Conservation (phyloP, 2,888 invertebrate genomes). For the Lasioglossum oenotherae region DNA sequence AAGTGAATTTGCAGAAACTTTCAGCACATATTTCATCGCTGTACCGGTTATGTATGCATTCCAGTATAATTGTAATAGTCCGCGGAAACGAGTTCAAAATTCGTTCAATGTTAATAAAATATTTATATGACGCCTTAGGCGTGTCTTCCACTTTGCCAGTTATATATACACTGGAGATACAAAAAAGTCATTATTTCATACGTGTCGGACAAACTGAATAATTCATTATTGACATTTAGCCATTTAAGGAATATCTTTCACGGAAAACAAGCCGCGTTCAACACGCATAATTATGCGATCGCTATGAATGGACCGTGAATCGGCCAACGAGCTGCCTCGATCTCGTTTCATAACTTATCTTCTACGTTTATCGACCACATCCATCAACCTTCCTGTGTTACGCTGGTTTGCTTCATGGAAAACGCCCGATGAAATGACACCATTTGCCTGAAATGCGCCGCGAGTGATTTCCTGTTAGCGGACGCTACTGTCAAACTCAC, state of each 20-base stretch:
- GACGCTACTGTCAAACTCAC: slow-evolving; percentile 39
- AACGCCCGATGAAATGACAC: slow-evolving; percentile 5
- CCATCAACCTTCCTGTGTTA: neutral
- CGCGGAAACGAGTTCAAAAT: neutral
- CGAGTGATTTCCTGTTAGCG: slow-evolving; percentile 30
- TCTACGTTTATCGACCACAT: slow-evolving; percentile 7
- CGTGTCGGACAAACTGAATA: neutral
- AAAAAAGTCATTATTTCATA: neutral
- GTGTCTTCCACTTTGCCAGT: neutral
- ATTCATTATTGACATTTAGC: neutral
- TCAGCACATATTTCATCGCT: neutral
- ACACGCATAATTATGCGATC: neutral
- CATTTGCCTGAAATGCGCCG: slow-evolving; percentile 32
- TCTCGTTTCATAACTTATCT: neutral
- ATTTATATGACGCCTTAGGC: neutral
- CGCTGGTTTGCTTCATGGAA: slow-evolving; percentile 6
- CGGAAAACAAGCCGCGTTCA: neutral
- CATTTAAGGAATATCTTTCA: neutral
- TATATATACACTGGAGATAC: neutral
- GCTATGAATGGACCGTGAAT: neutral
- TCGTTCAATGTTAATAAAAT: neutral
- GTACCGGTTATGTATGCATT: neutral
- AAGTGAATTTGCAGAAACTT: neutral
- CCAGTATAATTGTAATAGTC: neutral
- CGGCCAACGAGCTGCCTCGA: neutral